Evolutionary conservation across 2,797 vertebrate species (phyloP).

Genomic region (Coendou prehensilis): DNA sequence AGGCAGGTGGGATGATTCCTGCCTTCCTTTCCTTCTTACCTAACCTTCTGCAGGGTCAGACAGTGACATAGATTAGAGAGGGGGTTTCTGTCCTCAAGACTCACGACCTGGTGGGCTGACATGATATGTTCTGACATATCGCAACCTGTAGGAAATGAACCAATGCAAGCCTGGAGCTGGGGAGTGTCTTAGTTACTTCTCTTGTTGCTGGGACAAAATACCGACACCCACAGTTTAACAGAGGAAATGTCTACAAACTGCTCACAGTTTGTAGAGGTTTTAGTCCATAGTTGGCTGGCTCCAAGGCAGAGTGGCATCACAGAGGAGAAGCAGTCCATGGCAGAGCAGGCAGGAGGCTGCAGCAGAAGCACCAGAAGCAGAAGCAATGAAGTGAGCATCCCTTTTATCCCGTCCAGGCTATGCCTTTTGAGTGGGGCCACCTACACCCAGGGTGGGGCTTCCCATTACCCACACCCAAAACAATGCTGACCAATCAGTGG

Average conservation of each 20-base stretch:
- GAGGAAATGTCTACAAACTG: background rate
- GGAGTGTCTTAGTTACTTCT: background rate
- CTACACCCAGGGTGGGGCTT: background rate
- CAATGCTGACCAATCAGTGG: background rate
- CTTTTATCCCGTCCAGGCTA: background rate
- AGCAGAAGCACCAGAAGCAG: background rate
- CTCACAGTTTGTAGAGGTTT: background rate
- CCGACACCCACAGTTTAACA: background rate
- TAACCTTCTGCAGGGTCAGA: background rate
- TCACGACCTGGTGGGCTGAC: background rate
- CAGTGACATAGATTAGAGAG: background rate
- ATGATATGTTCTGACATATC: accelerated
- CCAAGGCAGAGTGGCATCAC: background rate
- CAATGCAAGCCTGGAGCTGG: background rate
- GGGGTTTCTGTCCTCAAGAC: background rate
- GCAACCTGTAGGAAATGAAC: background rate
- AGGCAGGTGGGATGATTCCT: background rate
- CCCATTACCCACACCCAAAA: background rate
- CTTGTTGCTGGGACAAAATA: background rate
- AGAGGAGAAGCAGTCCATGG: background rate
- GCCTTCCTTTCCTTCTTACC: background rate
- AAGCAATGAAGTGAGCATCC: background rate
- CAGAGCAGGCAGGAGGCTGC: background rate
- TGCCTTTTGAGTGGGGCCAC: background rate
- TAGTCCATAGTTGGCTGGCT: background rate